These are phyloP conservation scores for Paramuricea clavata DNA, from an alignment of 92 coral and sea anemone genomes.

Conservation along the genomic window DNA sequence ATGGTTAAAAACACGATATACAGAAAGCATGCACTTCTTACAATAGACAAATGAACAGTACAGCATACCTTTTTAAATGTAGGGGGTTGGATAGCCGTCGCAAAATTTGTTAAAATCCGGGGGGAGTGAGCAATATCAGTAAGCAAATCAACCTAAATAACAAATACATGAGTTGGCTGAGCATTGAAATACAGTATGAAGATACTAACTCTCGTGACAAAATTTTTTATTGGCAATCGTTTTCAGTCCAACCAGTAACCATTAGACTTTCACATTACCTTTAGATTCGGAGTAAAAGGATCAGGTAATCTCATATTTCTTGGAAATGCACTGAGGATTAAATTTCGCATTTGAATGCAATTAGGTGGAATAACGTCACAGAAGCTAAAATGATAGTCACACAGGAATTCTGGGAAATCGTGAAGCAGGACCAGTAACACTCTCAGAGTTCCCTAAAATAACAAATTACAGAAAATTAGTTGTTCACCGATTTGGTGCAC, in stretches of 20 bases:
- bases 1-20: too few species aligned
- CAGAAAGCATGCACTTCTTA: too few species aligned
- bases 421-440: slow-evolving; percentile 95
- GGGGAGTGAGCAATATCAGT: slow-evolving; percentile 99
- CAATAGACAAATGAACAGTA: too few species aligned
- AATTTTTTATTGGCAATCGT: too few species aligned
- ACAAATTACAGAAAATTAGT: background rate
- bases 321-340: slow-evolving; percentile 97
- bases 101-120: slow-evolving; percentile 92
- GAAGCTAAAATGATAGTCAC: slow-evolving; percentile 99
- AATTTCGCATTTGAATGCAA: slow-evolving; percentile 98
- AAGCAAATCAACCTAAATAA: slow-evolving; percentile 86
- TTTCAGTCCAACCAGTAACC: too few species aligned
- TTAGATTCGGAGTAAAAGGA: slow-evolving; percentile 97
- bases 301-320: slow-evolving; percentile 99
- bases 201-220: too few species aligned
- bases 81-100: slow-evolving; percentile 94
- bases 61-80: slow-evolving; percentile 87
- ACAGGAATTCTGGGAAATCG: slow-evolving; percentile 99
- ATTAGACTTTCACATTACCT: too few species aligned
- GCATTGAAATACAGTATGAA: too few species aligned
- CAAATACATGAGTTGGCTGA: background rate
- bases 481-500: too few species aligned
- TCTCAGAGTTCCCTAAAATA: slow-evolving; percentile 92
- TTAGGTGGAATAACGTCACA: slow-evolving; percentile 99